These are phyloP conservation scores for Ianthella basta DNA, from an alignment of 37 sponge, comb jelly and placozoan species.

Conservation along the genomic window DNA sequence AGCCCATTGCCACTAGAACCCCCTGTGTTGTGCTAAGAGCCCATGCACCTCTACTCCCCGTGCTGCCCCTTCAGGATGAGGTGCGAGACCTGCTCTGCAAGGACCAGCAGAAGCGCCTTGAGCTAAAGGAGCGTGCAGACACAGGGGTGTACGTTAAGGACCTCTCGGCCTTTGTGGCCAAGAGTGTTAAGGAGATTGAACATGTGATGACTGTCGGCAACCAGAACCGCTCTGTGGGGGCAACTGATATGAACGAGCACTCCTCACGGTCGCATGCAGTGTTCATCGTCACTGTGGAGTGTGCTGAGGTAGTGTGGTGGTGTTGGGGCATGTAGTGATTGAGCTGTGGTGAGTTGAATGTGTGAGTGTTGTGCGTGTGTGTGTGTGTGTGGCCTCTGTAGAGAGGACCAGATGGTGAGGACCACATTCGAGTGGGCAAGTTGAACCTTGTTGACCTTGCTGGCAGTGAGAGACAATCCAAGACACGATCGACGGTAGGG, in stretches of 20 bases:
- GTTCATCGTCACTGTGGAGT: slow-evolving; percentile 95
- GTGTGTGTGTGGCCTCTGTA: neutral
- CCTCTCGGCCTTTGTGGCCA: slow-evolving; percentile 95
- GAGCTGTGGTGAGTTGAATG: too few species aligned
- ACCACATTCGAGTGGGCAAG: slow-evolving; percentile 95
- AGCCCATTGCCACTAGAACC: neutral
- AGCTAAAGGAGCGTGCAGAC: slow-evolving; percentile 92
- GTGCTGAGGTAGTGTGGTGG: slow-evolving; percentile 73
- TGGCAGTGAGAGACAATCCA: slow-evolving; percentile 96
- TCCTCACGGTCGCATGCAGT: slow-evolving; percentile 99
- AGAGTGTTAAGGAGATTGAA: slow-evolving; percentile 96
- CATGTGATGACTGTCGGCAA: slow-evolving; percentile 98
- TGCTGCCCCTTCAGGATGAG: slow-evolving; percentile 75
- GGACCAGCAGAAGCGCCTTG: slow-evolving; percentile 87
- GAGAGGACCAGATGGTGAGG: slow-evolving; percentile 79
- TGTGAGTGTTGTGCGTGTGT: too few species aligned
- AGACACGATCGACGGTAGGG: slow-evolving; percentile 83
- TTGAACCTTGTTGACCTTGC: slow-evolving; percentile 98
- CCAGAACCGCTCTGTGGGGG: slow-evolving; percentile 92
- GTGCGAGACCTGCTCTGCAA: slow-evolving; percentile 94
- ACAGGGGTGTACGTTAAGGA: slow-evolving; percentile 98
- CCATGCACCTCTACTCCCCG: neutral
- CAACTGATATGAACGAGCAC: slow-evolving; percentile 98
- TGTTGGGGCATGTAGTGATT: too few species aligned
- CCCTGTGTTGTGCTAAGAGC: neutral